Percentiles rank a stretch among this genome's conserved stretches.
phyloP scores from a whole-genome alignment of 92 coral and sea anemone genomes.

The Epizoanthus stellaris region DNA sequence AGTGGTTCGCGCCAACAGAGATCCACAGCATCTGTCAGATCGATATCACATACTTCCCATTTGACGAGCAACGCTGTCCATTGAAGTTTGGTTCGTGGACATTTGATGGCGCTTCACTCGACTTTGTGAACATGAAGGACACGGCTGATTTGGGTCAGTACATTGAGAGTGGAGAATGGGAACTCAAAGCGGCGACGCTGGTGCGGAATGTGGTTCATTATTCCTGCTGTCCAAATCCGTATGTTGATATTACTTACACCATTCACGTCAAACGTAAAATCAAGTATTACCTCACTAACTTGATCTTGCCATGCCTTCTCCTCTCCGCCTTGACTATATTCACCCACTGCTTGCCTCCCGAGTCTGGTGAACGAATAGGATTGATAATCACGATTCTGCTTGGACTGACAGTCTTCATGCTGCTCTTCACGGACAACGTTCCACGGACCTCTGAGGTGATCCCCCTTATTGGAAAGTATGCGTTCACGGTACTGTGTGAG shows the following conservation, averaged over 20 bases:
- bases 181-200: slow-evolving; percentile 67
- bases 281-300: slow-evolving; percentile 85
- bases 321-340: slow-evolving; percentile 84
- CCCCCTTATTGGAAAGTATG: slow-evolving; percentile 95
- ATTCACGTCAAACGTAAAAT: slow-evolving; percentile 84
- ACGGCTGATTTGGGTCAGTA: slow-evolving; percentile 81
- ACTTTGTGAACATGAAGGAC: slow-evolving; percentile 69
- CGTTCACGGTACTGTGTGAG: slow-evolving; percentile 85
- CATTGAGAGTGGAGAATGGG: slow-evolving; percentile 97
- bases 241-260: slow-evolving; percentile 88
- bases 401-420: slow-evolving; percentile 98
- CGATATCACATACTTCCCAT: slow-evolving; percentile 89
- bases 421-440: slow-evolving; percentile 93
- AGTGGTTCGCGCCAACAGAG: slow-evolving; percentile 97
- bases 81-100: slow-evolving; percentile 99
- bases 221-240: slow-evolving; percentile 90
- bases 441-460: slow-evolving; percentile 96
- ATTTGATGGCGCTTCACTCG: slow-evolving; percentile 73
- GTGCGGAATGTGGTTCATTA: slow-evolving; percentile 72
- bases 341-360: slow-evolving; percentile 95
- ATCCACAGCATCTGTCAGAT: slow-evolving; percentile 98
- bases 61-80: slow-evolving; percentile 89
- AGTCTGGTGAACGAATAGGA: slow-evolving; percentile 97
- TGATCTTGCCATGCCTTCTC: slow-evolving; percentile 90
- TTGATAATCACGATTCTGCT: slow-evolving; percentile 87